Conservation (phyloP, 2,113 vertebrate genomes). For the Myiopsitta monachus region DNA sequence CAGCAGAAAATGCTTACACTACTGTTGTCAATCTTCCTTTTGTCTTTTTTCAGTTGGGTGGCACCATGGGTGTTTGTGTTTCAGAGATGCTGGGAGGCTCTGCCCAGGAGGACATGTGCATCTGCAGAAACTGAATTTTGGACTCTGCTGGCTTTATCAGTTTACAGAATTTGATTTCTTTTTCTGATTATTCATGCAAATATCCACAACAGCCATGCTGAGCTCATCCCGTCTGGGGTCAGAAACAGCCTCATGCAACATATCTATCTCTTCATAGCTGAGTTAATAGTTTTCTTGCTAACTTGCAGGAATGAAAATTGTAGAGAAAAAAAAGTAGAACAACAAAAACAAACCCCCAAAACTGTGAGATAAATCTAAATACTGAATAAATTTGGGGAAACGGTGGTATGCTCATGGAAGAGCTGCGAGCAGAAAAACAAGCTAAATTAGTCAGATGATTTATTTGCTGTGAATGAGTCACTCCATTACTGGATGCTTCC, state of each 20-base stretch:
- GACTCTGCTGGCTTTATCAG: background rate
- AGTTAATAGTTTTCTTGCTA: background rate
- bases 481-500: conserved; percentile 23
- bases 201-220: background rate
- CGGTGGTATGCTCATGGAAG: background rate
- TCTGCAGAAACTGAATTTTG: background rate
- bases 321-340: background rate
- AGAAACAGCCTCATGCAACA: background rate
- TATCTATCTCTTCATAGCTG: rapidly evolving
- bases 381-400: conserved; percentile 2
- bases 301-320: background rate
- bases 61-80: background rate
- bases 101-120: background rate
- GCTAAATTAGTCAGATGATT: conserved; percentile 48
- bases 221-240: background rate
- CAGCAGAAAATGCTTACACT: background rate
- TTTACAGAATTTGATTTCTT: background rate
- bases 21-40: background rate
- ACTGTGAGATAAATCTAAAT: background rate
- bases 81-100: background rate
- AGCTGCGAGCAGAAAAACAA: conserved; percentile 12
- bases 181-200: background rate
- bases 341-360: background rate
- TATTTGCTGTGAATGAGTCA: conserved; percentile 37
- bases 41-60: background rate